These are phyloP conservation scores for Amphimedon queenslandica DNA, from an alignment of 37 sponge, comb jelly and placozoan species.

Conservation along the genomic window DNA sequence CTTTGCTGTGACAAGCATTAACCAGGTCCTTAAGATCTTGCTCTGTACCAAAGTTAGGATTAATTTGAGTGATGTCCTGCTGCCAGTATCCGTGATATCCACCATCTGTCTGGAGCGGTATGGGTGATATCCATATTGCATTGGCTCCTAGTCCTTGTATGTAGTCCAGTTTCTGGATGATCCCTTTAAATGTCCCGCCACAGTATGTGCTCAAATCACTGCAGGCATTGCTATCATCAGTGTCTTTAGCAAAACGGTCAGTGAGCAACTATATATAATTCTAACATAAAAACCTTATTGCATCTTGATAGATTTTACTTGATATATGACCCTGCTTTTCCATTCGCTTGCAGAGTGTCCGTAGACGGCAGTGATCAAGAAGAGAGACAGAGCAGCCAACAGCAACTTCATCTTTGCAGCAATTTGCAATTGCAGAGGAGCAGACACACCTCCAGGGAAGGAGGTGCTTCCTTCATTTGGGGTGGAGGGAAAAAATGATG, in stretches of 20 bases:
- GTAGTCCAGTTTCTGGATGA: slow-evolving; percentile 42
- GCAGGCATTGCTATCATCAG: slow-evolving; percentile 9
- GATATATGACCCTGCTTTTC: slow-evolving; percentile 77
- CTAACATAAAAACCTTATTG: neutral
- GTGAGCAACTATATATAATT: slow-evolving; percentile 49
- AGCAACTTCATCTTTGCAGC: no score
- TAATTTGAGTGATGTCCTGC: slow-evolving; percentile 59
- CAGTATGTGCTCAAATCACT: slow-evolving; percentile 38
- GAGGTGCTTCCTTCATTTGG: no score
- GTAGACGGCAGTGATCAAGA: neutral
- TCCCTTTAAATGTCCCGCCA: slow-evolving; percentile 43
- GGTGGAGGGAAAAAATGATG: no score
- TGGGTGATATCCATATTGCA: slow-evolving; percentile 33
- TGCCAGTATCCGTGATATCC: slow-evolving; percentile 93
- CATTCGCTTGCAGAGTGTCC: slow-evolving; percentile 52
- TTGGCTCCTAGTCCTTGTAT: slow-evolving; percentile 22
- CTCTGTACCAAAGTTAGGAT: slow-evolving; percentile 61
- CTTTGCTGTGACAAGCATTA: slow-evolving; percentile 54
- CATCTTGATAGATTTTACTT: slow-evolving; percentile 26
- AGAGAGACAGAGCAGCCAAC: neutral
- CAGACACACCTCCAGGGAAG: no score
- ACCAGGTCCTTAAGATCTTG: slow-evolving; percentile 58
- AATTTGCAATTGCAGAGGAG: no score
- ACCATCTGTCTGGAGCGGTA: slow-evolving; percentile 55
- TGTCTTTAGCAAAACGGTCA: slow-evolving; percentile 60